phyloP scores from a whole-genome alignment of 2,797 vertebrate genomes.

The Bovichtus diacanthus region DNA sequence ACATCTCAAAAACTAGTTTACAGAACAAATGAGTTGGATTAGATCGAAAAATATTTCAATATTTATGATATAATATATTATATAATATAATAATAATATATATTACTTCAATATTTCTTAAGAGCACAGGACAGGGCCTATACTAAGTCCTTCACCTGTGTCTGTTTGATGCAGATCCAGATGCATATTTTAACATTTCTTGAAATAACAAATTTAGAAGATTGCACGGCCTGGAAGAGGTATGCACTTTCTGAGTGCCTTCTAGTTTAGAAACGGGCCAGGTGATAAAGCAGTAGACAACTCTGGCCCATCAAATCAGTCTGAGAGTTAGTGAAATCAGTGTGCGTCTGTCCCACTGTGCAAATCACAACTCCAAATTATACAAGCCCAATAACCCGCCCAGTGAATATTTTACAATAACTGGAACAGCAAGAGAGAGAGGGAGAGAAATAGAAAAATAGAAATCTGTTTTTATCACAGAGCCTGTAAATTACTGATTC shows the following conservation, averaged over 20 bases:
- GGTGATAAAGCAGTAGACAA: slow-evolving; percentile 47
- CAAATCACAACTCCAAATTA: slow-evolving; percentile 65
- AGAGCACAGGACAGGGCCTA: background rate
- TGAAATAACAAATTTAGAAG: slow-evolving; percentile 24
- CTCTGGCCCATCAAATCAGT: slow-evolving; percentile 52
- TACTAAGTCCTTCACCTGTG: background rate
- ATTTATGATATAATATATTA: too few species aligned
- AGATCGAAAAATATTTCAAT: background rate
- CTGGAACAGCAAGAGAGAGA: slow-evolving; percentile 37
- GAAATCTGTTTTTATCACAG: slow-evolving; percentile 73
- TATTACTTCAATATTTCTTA: too few species aligned
- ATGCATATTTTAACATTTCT: slow-evolving; percentile 21
- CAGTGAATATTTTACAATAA: slow-evolving; percentile 65
- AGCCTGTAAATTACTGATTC: slow-evolving; percentile 80
- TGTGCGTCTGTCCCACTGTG: slow-evolving; percentile 43
- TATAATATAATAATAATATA: too few species aligned
- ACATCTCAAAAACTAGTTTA: background rate
- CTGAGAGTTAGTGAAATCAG: slow-evolving; percentile 57
- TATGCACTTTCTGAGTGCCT: slow-evolving; percentile 17
- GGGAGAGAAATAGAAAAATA: slow-evolving; percentile 50
- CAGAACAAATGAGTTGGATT: background rate
- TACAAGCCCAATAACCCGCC: slow-evolving; percentile 45
- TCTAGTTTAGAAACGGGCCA: slow-evolving; percentile 29
- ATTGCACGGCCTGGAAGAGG: slow-evolving; percentile 9
- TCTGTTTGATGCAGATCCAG: slow-evolving; percentile 22